phyloP scores from a whole-genome alignment of 2,888 invertebrate genomes.

The Meloe dianella region DNA sequence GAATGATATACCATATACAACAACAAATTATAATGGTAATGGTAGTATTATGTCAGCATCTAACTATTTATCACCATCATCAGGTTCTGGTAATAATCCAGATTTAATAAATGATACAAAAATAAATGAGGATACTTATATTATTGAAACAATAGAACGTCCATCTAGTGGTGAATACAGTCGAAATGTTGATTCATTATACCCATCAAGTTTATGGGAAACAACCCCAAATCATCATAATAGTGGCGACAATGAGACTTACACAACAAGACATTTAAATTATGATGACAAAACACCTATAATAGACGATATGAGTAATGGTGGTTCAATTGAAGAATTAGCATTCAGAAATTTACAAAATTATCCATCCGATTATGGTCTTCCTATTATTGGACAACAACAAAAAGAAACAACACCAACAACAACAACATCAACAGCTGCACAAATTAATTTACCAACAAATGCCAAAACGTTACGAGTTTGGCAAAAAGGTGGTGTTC shows the following conservation, averaged over 20 bases:
- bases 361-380: constrained; percentile 80
- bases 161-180: constrained; percentile 81
- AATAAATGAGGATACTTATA: constrained; percentile 63
- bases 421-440: constrained; percentile 57
- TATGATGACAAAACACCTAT: constrained; percentile 80
- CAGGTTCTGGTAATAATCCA: constrained; percentile 79
- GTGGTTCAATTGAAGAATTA: constrained; percentile 70
- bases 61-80: constrained; percentile 76
- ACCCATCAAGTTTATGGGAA: constrained; percentile 84
- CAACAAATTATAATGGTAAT: constrained; percentile 72
- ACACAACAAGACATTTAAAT: constrained; percentile 47
- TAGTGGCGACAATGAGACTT: constrained; percentile 16
- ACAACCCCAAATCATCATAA: constrained; percentile 42
- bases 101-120: constrained; percentile 85
- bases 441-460: constrained; percentile 60
- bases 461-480: constrained; percentile 83
- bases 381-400: constrained; percentile 68
- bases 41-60: constrained; percentile 70
- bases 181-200: constrained; percentile 75
- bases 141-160: constrained; percentile 56
- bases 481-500: constrained; percentile 84
- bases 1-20: constrained; percentile 73
- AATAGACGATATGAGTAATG: constrained; percentile 68
- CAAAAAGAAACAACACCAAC: constrained; percentile 50
- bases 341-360: constrained; percentile 63